Base-by-base conservation (phyloP, 2,888 invertebrate species). In the Epinotia bilunana region DNA sequence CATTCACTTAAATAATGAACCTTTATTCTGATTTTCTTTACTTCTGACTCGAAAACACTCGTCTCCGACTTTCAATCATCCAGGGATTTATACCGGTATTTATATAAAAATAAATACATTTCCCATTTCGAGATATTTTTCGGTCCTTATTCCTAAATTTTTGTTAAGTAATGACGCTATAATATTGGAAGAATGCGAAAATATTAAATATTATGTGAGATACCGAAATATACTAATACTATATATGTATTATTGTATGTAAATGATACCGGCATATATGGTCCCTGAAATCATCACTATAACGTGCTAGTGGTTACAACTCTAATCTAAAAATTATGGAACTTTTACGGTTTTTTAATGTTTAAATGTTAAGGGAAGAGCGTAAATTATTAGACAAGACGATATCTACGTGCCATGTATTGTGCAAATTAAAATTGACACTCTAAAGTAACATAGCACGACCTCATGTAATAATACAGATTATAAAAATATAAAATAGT, bases 381-480 rank as follows among this genome's bases (percentile, higher is more conserved):
- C 13, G 49, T 49, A 16, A 1, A 9, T 13, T 53, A n/a, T n/a
- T 53, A 6, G 53, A 13, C 13, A 7, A 7, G 49, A 16, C 16
- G 16, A 49, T 6, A 0, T 53, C 16, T 46, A 46, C 12, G 46
- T 46, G 46, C 12, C 12, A 13, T 46, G 0, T 46, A 46, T 53
- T 49, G 5, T 53, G n/a, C 53, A 53, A 53, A 53, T 6, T 53
- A 53, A 53, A n/a, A 53, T 49, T 4, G 16, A 49, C 6, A 49
- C 16, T 6, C 5, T 16, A 16, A 49, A 49, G 4, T 49, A 46
- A 12, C 12, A 46, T 12, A 11, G 46, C 3, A 49, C 13, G 64
- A 64, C 43, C 57, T 58, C 57, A 57, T 20, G 43, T 16, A 72
- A 57, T 23, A 57, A 72, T 72, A 57, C 43, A 69, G 0, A 9